These are phyloP conservation scores for Gastrophysa polygoni DNA, from an alignment of 2,888 invertebrate genomes.

Conservation along the genomic window DNA sequence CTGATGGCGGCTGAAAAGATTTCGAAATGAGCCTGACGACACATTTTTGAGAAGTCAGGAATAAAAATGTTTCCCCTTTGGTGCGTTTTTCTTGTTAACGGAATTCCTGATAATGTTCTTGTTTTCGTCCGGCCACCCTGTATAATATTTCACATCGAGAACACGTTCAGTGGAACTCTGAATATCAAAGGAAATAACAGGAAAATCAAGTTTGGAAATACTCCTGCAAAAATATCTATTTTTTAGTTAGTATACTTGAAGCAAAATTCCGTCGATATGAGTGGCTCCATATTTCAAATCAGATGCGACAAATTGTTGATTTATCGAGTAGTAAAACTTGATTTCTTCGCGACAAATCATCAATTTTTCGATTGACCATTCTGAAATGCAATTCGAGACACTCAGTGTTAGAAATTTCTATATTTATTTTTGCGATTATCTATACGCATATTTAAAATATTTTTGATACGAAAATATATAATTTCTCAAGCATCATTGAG, in stretches of 20 bases:
- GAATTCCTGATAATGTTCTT: too few species aligned
- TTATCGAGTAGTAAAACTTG: too few species aligned
- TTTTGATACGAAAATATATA: constrained; percentile 67
- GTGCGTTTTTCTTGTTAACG: too few species aligned
- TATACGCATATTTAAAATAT: constrained; percentile 66
- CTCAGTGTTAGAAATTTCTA: constrained; percentile 30
- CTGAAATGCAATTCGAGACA: constrained; percentile 12
- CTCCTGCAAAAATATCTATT: constrained; percentile 54
- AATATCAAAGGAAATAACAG: constrained; percentile 52
- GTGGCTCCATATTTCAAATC: constrained; percentile 48
- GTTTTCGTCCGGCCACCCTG: too few species aligned
- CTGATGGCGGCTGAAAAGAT: too few species aligned
- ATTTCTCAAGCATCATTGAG: constrained; percentile 50
- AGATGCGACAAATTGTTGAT: background rate
- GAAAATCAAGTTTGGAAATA: constrained; percentile 47
- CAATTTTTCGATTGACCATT: background rate
- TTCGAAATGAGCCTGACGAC: too few species aligned
- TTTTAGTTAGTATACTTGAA: constrained; percentile 50
- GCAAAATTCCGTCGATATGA: constrained; percentile 50
- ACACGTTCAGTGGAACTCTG: constrained; percentile 60
- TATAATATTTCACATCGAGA: constrained; percentile 58
- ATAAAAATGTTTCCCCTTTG: too few species aligned
- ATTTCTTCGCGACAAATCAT: too few species aligned
- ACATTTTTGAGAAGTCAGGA: too few species aligned
- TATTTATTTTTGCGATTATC: constrained; percentile 57